Percentiles rank a stretch among this genome's conserved stretches.
Evolutionary conservation across 2,797 vertebrate genomes (phyloP).

Genomic region (Eidolon dupreanum): DNA sequence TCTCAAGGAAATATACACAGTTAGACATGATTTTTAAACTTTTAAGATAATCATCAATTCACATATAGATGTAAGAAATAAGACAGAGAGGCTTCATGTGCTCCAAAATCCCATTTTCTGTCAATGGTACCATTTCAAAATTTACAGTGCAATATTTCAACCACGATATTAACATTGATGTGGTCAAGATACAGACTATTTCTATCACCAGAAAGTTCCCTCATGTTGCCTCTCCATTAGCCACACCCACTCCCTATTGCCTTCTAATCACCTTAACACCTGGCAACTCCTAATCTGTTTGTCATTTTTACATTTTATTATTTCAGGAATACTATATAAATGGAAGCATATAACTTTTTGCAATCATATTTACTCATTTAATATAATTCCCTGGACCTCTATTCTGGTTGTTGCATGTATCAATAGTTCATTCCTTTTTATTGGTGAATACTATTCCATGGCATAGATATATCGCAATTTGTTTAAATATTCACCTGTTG

Average conservation of each 20-base stretch:
- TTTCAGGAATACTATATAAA: not conserved
- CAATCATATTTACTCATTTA: not conserved
- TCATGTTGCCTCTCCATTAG: not conserved
- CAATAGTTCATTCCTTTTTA: not conserved
- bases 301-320: not conserved
- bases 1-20: not conserved
- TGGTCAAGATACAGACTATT: not conserved
- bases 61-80: not conserved
- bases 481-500: not conserved
- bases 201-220: not conserved
- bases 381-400: not conserved
- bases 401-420: not conserved
- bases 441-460: not conserved
- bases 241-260: not conserved
- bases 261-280: not conserved
- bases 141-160: not conserved
- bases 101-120: not conserved
- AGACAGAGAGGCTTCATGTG: not conserved
- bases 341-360: not conserved
- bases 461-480: not conserved
- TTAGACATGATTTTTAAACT: not conserved
- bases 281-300: not conserved
- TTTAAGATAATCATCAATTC: not conserved
- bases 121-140: not conserved
- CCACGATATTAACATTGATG: rapidly evolving